A percentile compares a stretch with the other conserved stretches of the same genome.
phyloP scores from a whole-genome alignment of 2,888 invertebrate genomes.

The Hirtodrosophila cameraria region DNA sequence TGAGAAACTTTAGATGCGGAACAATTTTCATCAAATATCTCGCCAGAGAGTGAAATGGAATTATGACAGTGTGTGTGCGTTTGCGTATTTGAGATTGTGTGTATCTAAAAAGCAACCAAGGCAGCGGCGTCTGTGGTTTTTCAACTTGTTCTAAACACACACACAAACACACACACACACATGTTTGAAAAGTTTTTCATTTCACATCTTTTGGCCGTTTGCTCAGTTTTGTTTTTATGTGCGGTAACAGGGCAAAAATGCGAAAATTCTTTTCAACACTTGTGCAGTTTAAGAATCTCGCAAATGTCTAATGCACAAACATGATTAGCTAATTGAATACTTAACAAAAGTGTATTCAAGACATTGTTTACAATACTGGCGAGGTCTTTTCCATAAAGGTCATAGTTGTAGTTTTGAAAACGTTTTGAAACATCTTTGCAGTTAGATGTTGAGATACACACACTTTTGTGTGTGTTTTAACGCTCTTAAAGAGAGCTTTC shows the following conservation, averaged over 20 bases:
- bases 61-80: slow-evolving; percentile 53
- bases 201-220: slow-evolving; percentile 33
- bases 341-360: slow-evolving; percentile 13
- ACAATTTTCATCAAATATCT: slow-evolving; percentile 69
- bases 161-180: slow-evolving; percentile 12
- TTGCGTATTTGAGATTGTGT: background rate
- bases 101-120: slow-evolving; percentile 30
- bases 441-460: background rate
- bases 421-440: background rate
- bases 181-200: slow-evolving; percentile 47
- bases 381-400: slow-evolving; percentile 10
- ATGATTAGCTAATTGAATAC: slow-evolving; percentile 57
- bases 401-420: slow-evolving; percentile 11
- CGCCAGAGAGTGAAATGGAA: slow-evolving; percentile 76
- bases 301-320: slow-evolving; percentile 31
- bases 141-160: slow-evolving; percentile 39
- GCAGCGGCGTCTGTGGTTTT: slow-evolving; percentile 58
- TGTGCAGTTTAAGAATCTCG: slow-evolving; percentile 15
- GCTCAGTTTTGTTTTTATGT: slow-evolving; percentile 29
- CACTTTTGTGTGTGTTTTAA: slow-evolving; percentile 4
- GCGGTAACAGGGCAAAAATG: slow-evolving; percentile 60
- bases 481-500: slow-evolving; percentile 7
- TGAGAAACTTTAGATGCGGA: slow-evolving; percentile 77
- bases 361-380: slow-evolving; percentile 45
- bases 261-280: slow-evolving; percentile 43